Evolutionary conservation across 2,888 invertebrate species (phyloP), one percentile per base, ranked within the genome.

Genomic region (Diachrysia chrysitis): DNA sequence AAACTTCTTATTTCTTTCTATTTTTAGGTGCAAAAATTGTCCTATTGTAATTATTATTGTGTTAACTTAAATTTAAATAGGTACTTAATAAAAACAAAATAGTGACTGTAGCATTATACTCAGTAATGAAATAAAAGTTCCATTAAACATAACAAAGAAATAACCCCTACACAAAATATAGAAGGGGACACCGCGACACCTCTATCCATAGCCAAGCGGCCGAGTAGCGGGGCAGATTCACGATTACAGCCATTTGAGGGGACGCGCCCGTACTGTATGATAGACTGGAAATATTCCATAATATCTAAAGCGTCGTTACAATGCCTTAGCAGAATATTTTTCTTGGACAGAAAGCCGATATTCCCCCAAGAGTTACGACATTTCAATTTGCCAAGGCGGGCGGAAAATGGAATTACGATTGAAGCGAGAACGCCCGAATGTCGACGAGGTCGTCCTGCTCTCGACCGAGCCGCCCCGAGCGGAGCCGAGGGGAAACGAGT

Each of bases 331-430:
- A 89, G 94, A 94, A 93, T 93, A 95, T 95, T 95, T 94, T 95
- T 94, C 95, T 95, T 93, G 91, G 90, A 92, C 92, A 93, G 93
- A 95, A 95, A 95, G 94, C 94, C 95, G 95, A 95, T 94, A 95
- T 95, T 95, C 95, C 95, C 95, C 93, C 89, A 95, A 95, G 95
- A 95, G 94, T 95, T 95, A 95, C 95, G 95, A 95, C 95, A 95
- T 95, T 95, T 95, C 95, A 95, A 95, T 95, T 95, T 95, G 95
- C 95, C 94, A 95, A 95, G 95, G 95, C 95, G 95, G 94, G 95
- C 95, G 95, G 95, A 95, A 95, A 95, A 95, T 95, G 95, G 95
- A 95, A 95, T 95, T 95, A 95, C 95, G 95, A 95, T 95, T 95
- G 93, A 89, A 95, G 94, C 93, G 94, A 93, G 93, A 92, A 88